These are phyloP conservation scores for Leptinotarsa juncta DNA, from an alignment of 2,888 invertebrate species.

Conservation along the genomic window DNA sequence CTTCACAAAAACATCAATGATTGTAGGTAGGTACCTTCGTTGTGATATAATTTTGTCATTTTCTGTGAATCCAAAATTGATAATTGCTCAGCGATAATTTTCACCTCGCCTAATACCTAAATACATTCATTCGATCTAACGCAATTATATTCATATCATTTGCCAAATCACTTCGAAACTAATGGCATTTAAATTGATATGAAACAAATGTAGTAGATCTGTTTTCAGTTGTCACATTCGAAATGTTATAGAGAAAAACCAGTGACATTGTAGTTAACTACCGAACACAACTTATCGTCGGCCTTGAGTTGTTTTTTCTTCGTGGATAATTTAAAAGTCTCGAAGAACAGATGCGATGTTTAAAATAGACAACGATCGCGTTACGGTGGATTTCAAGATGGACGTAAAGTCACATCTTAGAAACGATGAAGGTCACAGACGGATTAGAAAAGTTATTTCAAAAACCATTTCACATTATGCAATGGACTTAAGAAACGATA, in stretches of 20 bases:
- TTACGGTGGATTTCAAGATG: conserved; percentile 32
- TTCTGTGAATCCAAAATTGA: too few relatives aligned
- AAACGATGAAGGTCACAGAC: conserved; percentile 26
- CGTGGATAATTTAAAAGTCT: conserved; percentile 41
- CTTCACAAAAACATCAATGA: too few relatives aligned
- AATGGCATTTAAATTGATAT: conserved; percentile 11
- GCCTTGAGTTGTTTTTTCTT: conserved; percentile 43
- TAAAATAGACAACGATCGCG: conserved; percentile 36
- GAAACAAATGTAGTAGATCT: conserved; percentile 27
- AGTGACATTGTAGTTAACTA: conserved; percentile 38
- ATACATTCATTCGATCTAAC: neutral
- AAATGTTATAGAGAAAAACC: conserved; percentile 38
- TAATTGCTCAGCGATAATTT: too few relatives aligned
- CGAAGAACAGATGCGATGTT: conserved; percentile 42
- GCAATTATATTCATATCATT: neutral
- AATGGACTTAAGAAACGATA: neutral
- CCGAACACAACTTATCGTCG: conserved; percentile 30
- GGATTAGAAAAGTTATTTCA: conserved; percentile 28
- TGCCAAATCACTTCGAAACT: neutral
- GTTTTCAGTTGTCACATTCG: conserved; percentile 31
- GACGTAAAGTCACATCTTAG: conserved; percentile 23
- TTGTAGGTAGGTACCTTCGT: too few relatives aligned
- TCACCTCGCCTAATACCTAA: too few relatives aligned
- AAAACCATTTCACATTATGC: neutral
- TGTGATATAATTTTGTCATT: too few relatives aligned